phyloP scores from a whole-genome alignment of 2,888 invertebrate species.

The Herminia tarsipennalis region DNA sequence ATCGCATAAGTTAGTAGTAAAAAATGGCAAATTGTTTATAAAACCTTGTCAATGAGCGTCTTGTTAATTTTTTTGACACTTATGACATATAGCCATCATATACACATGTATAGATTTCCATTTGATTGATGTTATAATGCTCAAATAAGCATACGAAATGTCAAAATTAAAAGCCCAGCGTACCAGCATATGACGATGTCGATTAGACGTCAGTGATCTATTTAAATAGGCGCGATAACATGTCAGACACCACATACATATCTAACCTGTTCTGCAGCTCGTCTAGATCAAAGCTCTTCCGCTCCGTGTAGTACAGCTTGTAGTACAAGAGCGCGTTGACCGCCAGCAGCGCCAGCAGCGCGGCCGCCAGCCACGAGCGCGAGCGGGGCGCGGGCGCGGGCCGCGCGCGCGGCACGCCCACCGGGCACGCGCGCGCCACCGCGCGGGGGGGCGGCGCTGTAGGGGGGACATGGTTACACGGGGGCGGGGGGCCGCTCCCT shows the following conservation, averaged over 20 bases:
- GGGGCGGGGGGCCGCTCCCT: conserved; percentile 7
- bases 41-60: too few species aligned
- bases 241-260: not conserved
- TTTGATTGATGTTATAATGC: too few species aligned
- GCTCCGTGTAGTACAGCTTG: conserved; percentile 91
- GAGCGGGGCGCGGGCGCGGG: conserved; percentile 51
- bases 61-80: too few species aligned
- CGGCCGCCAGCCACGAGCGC: conserved; percentile 81
- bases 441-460: conserved; percentile 37
- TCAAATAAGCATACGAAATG: too few species aligned
- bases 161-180: too few species aligned
- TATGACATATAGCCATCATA: too few species aligned
- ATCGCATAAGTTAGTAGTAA: too few species aligned
- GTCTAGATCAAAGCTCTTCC: conserved; percentile 51
- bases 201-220: too few species aligned
- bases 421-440: conserved; percentile 32
- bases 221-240: too few species aligned
- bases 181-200: too few species aligned
- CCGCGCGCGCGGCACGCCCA: conserved; percentile 29
- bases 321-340: conserved; percentile 92
- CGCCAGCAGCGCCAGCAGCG: conserved; percentile 85
- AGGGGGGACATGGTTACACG: conserved; percentile 13
- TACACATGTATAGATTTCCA: too few species aligned
- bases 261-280: conserved; percentile 58
- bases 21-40: too few species aligned